Evolutionary conservation across 2,113 vertebrate genomes (phyloP).

Genomic region (Melanostigma gelatinosum): DNA sequence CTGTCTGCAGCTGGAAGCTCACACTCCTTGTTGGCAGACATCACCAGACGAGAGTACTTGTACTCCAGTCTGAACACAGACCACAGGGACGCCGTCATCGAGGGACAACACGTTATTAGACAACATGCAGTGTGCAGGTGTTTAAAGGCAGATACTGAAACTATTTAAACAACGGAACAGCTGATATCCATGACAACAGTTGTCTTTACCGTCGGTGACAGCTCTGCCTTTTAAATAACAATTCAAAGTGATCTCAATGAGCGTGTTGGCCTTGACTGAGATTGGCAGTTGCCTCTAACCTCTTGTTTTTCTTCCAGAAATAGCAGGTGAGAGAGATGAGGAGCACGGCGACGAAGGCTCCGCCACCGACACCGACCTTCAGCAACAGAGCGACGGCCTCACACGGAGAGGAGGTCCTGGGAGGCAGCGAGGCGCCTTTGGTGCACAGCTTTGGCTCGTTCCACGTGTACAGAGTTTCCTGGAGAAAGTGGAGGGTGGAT

Average conservation of each 20-base stretch:
- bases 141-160: not conserved
- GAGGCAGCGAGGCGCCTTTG: conserved; percentile 88
- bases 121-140: not conserved
- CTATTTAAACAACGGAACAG: not conserved
- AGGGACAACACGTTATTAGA: conserved; percentile 1
- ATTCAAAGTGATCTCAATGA: conserved; percentile 5
- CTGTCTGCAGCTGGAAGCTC: conserved; percentile 97
- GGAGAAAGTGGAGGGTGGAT: not conserved
- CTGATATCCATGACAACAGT: no score
- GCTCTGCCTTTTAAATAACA: conserved; percentile 24
- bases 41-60: conserved; percentile 97
- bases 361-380: conserved; percentile 91
- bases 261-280: not conserved
- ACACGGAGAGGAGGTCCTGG: conserved; percentile 86
- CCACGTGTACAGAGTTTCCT: conserved; percentile 96
- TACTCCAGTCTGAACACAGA: conserved; percentile 89
- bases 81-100: conserved; percentile 14
- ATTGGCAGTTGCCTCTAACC: conserved; percentile 79
- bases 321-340: conserved; percentile 95
- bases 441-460: conserved; percentile 93
- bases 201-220: not conserved
- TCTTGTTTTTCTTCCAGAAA: conserved; percentile 99
- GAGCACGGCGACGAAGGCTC: conserved; percentile 89
- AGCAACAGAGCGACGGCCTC: conserved; percentile 95
- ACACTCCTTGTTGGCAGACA: conserved; percentile 94